Evolutionary conservation across 2,888 invertebrate genomes (phyloP), one percentile per base, ranked within the genome.

Genomic region (Morpho deidamia): DNA sequence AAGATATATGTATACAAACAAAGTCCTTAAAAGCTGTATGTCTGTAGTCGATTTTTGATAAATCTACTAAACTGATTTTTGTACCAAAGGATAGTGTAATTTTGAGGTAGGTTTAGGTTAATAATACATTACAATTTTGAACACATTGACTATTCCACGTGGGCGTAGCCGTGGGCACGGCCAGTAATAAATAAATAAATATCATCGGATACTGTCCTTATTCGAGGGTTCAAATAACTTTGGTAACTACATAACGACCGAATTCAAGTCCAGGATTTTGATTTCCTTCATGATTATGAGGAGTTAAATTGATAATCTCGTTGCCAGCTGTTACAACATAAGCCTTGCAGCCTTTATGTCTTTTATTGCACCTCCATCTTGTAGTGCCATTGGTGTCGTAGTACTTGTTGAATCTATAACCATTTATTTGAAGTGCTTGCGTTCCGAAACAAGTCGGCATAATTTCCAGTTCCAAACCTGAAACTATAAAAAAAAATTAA

Each of bases 301-400:
- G 44, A 3, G 47, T 52, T 7, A 49, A 42, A 7, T 55, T 56
- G 7, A 72, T 53, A 33, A 76, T 56, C 11, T 61, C 53, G 34
- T 67, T 63, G 32, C 66, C 60, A 1, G 58, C 39, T 1, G 74
- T 75, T 34, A 66, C 63, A 7, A 71, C 64, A 5, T 66, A 67
- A 4, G 71, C 68, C 53, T 65, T 67, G 38, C 76, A 76, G 10
- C 70, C 72, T 35, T 33, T 50, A 43, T 69, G 69, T 49, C 68
- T 69, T 57, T 64, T 69, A 10, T 63, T 58, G 51, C 73, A 74
- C 2, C 72, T 61, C 72, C 70, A 70, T 7, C 56, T 54, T 0
- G 49, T 54, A 7, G 35, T 50, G 7, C 41, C 44, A 11, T 49
- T 49, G 12, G 14, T 54, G 11, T 54, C 49, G 9, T 44, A 49